Base-by-base conservation (phyloP, 2,888 invertebrate species). In the Metacarcinus magister region DNA sequence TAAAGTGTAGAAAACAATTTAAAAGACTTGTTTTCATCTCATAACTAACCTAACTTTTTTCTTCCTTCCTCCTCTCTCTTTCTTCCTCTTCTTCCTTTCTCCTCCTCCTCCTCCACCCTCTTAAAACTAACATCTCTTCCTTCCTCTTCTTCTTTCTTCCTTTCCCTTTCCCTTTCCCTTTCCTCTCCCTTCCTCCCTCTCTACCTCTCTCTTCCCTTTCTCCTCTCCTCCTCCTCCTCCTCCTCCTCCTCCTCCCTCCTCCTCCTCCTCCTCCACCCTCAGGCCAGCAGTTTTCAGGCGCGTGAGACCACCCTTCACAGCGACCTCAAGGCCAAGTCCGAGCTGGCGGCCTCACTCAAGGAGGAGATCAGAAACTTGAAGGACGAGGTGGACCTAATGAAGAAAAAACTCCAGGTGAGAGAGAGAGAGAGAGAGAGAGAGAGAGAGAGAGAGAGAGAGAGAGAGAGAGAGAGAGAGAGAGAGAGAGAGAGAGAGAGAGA, bases 331-430 rank as follows among this genome's bases (percentile, higher is more conserved):
- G 89, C 90, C n/a, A 96, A 97, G 93, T 96, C 95, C 10, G 96
- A 96, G 89, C 89, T 95, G 23, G 96, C 95, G 2, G 96, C 97
- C 4, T 60, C 90, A 2, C 94, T 96, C 67, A 97, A 97, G 94
- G 94, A 96, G 90, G 97, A 97, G 90, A 95, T 97, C 44, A 93
- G 96, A 13, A 96, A 96, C 91, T 96, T 97, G 39, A 97, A 96
- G 67, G 95, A 96, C 16, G 96, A 97, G 94, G 96, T 97, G 8
- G 97, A 97, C 87, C 43, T 96, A 8, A 96, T 97, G 95, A 97
- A 97, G 46, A 97, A 96, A 92, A 97, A 96, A 90, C 54, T 97
- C 7, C 97, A 97, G 97, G 97, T 97, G 43, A 60, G 87, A 82
- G 10, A 23, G 75, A 75, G 75, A 75, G 75, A 75, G 75, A 75